These are phyloP conservation scores for Pachydiplax longipennis DNA, from an alignment of 2,888 invertebrate species.

Conservation along the genomic window DNA sequence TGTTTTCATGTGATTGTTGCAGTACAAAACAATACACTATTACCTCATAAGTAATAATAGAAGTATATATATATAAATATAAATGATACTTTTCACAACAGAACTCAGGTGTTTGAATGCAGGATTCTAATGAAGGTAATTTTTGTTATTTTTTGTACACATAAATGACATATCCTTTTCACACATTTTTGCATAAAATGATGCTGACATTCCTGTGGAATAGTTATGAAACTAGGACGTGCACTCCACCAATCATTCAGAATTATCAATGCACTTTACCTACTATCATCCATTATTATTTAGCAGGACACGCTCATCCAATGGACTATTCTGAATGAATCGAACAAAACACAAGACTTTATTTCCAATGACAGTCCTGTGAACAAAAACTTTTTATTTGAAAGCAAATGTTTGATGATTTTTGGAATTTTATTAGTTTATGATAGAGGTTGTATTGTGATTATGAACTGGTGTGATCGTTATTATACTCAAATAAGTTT, in stretches of 20 bases:
- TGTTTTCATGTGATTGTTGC: conserved; percentile 45
- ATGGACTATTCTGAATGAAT: conserved; percentile 11
- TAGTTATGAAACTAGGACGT: conserved; percentile 43
- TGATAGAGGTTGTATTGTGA: conserved; percentile 33
- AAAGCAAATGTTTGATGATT: not conserved
- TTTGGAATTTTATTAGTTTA: conserved; percentile 41
- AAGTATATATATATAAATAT: conserved; percentile 42
- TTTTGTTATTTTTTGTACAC: conserved; percentile 44
- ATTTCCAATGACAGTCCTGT: conserved; percentile 11
- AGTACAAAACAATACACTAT: conserved; percentile 45
- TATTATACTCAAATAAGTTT: conserved; percentile 41
- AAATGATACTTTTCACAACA: conserved; percentile 45
- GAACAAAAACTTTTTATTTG: conserved; percentile 9
- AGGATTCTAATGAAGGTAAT: conserved; percentile 43
- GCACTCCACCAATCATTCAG: conserved; percentile 45
- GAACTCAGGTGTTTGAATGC: conserved; percentile 43
- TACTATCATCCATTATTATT: conserved; percentile 19
- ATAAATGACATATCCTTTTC: conserved; percentile 45
- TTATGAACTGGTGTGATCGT: conserved; percentile 37
- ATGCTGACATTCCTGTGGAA: conserved; percentile 45
- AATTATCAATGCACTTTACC: conserved; percentile 32
- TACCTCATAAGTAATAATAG: conserved; percentile 45
- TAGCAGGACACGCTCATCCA: conserved; percentile 22
- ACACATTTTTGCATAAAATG: conserved; percentile 38
- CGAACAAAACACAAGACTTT: not conserved